Evolutionary conservation across 2,113 vertebrate genomes (phyloP).

Genomic region (Corapipo altera): DNA sequence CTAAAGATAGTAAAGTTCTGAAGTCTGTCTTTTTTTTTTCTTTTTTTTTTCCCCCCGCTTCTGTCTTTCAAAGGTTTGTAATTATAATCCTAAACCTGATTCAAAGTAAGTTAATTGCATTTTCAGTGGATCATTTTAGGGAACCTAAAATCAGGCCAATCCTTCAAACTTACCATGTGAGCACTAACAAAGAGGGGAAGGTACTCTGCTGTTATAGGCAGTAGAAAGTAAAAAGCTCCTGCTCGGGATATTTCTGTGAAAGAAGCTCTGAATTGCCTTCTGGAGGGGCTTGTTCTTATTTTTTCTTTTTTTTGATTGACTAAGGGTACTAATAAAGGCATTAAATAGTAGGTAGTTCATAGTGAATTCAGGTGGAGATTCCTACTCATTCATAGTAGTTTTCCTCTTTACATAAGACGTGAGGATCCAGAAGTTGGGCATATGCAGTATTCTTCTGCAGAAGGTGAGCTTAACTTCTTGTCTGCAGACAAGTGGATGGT

Average conservation of each 20-base stretch:
- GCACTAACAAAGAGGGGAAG: not conserved
- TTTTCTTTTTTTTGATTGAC: not conserved
- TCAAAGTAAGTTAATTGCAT: not conserved
- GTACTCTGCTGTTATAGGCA: not conserved
- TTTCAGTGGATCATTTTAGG: not conserved
- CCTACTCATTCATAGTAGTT: not conserved
- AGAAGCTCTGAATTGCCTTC: not conserved
- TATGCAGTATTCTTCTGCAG: not conserved
- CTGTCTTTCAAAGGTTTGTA: not conserved
- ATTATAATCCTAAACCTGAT: not conserved
- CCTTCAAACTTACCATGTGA: not conserved
- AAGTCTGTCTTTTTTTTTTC: not conserved
- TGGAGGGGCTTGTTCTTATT: not conserved
- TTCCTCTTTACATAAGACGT: not conserved
- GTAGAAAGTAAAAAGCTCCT: not conserved
- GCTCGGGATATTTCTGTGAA: not conserved
- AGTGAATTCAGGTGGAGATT: not conserved
- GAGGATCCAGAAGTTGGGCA: not conserved
- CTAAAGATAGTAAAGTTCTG: not conserved
- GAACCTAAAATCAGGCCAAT: not conserved
- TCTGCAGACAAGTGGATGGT: not conserved
- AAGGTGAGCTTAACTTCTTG: not conserved
- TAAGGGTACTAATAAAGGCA: not conserved
- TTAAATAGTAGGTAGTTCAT: not conserved
- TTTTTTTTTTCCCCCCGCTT: rapidly evolving